Conservation (phyloP, 2,113 vertebrate genomes). For the Chaetura pelagica region DNA sequence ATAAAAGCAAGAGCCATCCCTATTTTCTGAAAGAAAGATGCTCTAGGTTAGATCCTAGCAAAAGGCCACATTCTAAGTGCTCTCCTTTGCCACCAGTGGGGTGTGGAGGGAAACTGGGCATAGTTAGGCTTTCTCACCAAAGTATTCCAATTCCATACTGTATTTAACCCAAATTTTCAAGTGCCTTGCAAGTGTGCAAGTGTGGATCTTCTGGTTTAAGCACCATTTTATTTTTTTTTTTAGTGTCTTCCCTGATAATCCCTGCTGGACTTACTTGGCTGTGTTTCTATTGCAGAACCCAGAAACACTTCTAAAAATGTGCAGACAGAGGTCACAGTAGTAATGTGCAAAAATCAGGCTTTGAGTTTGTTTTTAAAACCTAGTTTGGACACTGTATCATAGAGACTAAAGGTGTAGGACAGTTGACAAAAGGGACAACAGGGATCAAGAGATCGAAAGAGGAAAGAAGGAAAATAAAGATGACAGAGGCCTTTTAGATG, state of each 20-base stretch:
- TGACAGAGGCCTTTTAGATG: neutral
- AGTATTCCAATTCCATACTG: neutral
- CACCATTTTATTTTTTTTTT: neutral
- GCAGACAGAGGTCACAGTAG: neutral
- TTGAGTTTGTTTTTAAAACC: neutral
- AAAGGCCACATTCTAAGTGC: rapidly evolving
- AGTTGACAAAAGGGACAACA: neutral
- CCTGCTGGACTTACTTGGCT: neutral
- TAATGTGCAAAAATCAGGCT: neutral
- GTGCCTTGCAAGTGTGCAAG: neutral
- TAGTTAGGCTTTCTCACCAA: neutral
- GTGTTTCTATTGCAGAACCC: neutral
- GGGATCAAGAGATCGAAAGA: neutral
- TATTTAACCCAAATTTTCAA: neutral
- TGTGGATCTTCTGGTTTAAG: neutral
- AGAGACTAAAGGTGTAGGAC: neutral
- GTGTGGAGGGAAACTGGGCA: neutral
- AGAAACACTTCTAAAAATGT: neutral
- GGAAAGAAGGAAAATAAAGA: neutral
- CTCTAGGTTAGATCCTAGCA: neutral
- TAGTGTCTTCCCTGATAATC: neutral
- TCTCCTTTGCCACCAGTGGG: neutral
- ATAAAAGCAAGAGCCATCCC: neutral
- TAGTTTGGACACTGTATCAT: neutral
- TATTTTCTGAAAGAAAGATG: neutral